Evolutionary conservation across 2,797 vertebrate species (phyloP), one percentile per base, ranked within the genome.

Genomic region (Pantherophis vulpinus): DNA sequence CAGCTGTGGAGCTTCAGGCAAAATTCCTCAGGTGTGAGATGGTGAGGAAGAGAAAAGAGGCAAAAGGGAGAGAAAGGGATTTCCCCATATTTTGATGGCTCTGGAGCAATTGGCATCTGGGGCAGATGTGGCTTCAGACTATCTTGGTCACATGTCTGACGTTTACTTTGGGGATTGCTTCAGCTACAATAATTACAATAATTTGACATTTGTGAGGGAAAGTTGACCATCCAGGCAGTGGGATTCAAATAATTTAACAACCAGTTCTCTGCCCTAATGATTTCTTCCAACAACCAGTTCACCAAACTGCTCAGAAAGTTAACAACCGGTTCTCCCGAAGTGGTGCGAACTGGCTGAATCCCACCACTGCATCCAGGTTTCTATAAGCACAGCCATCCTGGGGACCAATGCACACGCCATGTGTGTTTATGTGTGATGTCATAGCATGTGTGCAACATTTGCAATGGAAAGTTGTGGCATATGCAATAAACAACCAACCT

Each of bases 1-100:
- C 93, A 92, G 70, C 86, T n/a, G 37, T 54, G 91, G 29, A 25
- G 93, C 93, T 89, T 93, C 51, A 91, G 87, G 93, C 87, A 3
- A 61, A 89, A 93, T 93, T 93, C 93, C 93, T 93, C 93, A 91
- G 70, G 70, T 93, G 93, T 89, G 42, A 70, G 90, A 55, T n/a
- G 54, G 56, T 13, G 27, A 79, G 86, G 37, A 29, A 74, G 60
- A 87, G 59, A 63, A 47, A 61, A 16, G n/a, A 37, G 60, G 27
- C 29, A 12, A 63, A 59, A 63, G 5, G 23, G 16, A n/a, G 74
- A 60, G 32, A 29, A 25, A 79, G n/a, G 32, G 12, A 55, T 58
- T 86, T 27, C 60, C 91, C 42, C 87, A 32, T 2, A 2, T 4
- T 25, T 29, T 37, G 42, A 59, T 88, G 74, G 56, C 61, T 88